These are phyloP conservation scores for Peromyscus nudipes DNA, from an alignment of 2,797 vertebrate genomes.

Conservation along the genomic window DNA sequence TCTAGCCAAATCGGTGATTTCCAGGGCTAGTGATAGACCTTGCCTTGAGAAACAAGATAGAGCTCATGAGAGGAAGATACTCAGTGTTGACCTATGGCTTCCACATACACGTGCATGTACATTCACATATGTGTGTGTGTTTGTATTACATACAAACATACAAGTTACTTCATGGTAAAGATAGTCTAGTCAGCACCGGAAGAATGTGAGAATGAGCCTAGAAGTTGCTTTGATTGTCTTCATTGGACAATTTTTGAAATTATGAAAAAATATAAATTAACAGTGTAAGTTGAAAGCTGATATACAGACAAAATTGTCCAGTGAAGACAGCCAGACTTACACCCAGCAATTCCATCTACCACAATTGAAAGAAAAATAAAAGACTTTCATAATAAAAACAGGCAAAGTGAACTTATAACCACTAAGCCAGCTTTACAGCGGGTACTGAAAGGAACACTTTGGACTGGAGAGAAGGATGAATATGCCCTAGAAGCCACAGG, in stretches of 20 bases:
- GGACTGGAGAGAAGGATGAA: not conserved
- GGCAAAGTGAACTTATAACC: not conserved
- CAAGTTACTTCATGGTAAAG: not conserved
- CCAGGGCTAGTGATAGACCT: not conserved
- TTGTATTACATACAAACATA: not conserved
- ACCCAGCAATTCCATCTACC: not conserved
- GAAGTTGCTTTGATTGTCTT: not conserved
- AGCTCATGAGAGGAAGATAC: not conserved
- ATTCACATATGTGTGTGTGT: not conserved
- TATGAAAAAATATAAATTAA: not conserved
- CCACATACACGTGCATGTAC: not conserved
- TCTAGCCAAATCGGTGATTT: not conserved
- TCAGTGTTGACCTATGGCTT: not conserved
- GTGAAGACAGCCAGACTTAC: not conserved
- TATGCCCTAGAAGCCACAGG: not conserved
- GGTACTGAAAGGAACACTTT: not conserved
- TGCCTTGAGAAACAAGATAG: not conserved
- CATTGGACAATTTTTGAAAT: not conserved
- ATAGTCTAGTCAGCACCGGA: too few species aligned
- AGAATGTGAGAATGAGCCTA: accelerated
- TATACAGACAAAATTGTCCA: not conserved
- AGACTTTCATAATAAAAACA: not conserved
- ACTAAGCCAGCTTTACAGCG: not conserved
- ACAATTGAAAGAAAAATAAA: not conserved
- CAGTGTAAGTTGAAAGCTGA: too few species aligned